Conservation (phyloP, 92 coral and sea anemone genomes). For the Hydrozoanthus gracilis region DNA sequence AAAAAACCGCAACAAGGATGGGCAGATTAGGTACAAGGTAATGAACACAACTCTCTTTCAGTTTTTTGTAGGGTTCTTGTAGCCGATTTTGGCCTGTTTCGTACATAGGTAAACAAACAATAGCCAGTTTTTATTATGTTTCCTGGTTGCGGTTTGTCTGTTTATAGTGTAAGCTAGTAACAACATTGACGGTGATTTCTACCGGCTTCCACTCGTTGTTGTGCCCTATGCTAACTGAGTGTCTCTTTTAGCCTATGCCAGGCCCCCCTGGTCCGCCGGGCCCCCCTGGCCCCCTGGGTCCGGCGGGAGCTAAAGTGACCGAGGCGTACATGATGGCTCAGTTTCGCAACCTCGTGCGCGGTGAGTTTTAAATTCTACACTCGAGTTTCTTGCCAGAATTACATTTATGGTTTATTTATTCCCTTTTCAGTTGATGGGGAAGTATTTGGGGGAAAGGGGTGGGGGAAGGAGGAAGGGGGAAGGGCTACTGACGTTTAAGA, state of each 20-base stretch:
- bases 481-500: too few species aligned
- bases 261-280: conserved; percentile 99
- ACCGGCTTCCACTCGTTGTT: too few species aligned
- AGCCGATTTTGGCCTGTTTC: neutral
- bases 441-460: too few species aligned
- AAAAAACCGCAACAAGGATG: conserved; percentile 55
- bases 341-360: conserved; percentile 92
- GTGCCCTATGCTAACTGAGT: neutral
- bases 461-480: too few species aligned
- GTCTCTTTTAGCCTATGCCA: conserved; percentile 15
- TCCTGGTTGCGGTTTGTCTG: too few species aligned
- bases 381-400: too few species aligned
- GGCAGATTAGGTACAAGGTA: conserved; percentile 29
- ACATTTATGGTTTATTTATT: too few species aligned
- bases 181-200: neutral
- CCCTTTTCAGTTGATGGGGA: too few species aligned
- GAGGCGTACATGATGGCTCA: conserved; percentile 96
- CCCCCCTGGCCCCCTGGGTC: conserved; percentile 97
- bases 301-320: conserved; percentile 96
- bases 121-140: too few species aligned
- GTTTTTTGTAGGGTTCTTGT: neutral
- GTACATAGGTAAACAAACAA: neutral
- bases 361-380: conserved; percentile 38
- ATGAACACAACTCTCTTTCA: neutral
- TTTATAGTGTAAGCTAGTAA: too few species aligned